Evolutionary conservation across 2,113 vertebrate species (phyloP), one percentile per base, ranked within the genome.

Genomic region (Hiodon tergisus): DNA sequence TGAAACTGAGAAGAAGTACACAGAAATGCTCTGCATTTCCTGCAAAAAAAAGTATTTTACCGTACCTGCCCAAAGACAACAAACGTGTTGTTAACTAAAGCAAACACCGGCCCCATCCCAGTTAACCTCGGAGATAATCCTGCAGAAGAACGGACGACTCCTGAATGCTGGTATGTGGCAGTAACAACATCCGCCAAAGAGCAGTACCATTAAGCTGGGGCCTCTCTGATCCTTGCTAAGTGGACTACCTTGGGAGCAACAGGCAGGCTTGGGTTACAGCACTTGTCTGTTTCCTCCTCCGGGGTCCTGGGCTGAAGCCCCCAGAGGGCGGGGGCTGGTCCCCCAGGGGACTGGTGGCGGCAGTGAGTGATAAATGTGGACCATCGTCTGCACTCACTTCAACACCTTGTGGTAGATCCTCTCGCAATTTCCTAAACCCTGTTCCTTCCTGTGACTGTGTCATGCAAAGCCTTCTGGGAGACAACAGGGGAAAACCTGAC

Each of bases 281-380:
- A 76, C 75, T 76, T 76, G 75, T 76, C 68, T 14, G 59, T 48
- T 76, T 76, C 75, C 75, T 76, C 68, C 59, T 52, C 75, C 31
- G 52, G 17, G 51, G 70, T 31, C 70, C 4, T 8, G 48, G 68
- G 69, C 5, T 31, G 46, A 7, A 71, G 55, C 8, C 55, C 54
- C 57, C 17, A 13, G 13, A 52, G 66, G 69, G 31, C 31, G 31
- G 31, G 31, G 31, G 31, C 31, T 31, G 31, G 17, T 48, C 13
- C 13, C 68, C 75, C 60, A 53, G 70, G 53, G 46, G 47, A 4
- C 2, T 50, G 13, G 31, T 47, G 73, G 67, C 8, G 0, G 78
- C 90, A 90, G 88, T 89, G 87, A 91, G 86, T 91, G 90, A 89
- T 91, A 91, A 88, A 91, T 91, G 87, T 86, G 77, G 83, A 86